These are phyloP conservation scores for Ischnura elegans DNA, from an alignment of 2,888 invertebrate genomes.

Conservation along the genomic window DNA sequence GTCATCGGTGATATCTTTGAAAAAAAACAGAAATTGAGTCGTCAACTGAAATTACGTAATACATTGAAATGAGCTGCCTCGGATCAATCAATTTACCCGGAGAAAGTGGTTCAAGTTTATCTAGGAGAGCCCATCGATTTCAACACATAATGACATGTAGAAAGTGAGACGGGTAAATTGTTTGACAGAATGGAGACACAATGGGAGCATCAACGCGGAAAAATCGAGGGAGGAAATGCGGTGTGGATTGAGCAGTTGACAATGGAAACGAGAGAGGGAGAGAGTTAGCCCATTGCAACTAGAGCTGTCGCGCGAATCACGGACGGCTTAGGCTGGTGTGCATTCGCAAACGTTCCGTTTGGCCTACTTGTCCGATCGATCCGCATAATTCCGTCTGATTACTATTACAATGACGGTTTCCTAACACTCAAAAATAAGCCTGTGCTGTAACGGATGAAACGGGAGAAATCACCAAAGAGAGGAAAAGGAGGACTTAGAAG, in stretches of 20 bases:
- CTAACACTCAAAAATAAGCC: neutral
- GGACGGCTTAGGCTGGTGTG: neutral
- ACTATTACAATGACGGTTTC: neutral
- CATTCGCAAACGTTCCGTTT: neutral
- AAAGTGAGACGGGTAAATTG: neutral
- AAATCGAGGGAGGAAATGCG: neutral
- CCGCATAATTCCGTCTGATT: neutral
- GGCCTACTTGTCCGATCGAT: constrained; percentile 15
- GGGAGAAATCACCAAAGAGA: too few species aligned
- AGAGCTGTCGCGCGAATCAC: neutral
- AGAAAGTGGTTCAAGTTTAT: neutral
- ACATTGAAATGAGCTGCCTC: too few species aligned
- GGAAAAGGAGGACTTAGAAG: too few species aligned
- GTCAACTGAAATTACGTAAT: too few species aligned
- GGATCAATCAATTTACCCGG: neutral
- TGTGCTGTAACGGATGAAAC: too few species aligned
- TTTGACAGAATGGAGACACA: constrained; percentile 3
- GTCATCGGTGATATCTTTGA: too few species aligned
- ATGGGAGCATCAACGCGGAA: neutral
- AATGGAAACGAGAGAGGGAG: neutral
- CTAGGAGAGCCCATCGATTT: neutral
- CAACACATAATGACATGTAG: neutral
- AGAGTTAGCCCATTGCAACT: neutral
- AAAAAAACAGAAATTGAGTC: too few species aligned
- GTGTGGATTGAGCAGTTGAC: neutral